Percentiles rank a stretch among this genome's conserved stretches.
phyloP scores from a whole-genome alignment of 2,888 invertebrate species.

The Nephrotoma flavescens region DNA sequence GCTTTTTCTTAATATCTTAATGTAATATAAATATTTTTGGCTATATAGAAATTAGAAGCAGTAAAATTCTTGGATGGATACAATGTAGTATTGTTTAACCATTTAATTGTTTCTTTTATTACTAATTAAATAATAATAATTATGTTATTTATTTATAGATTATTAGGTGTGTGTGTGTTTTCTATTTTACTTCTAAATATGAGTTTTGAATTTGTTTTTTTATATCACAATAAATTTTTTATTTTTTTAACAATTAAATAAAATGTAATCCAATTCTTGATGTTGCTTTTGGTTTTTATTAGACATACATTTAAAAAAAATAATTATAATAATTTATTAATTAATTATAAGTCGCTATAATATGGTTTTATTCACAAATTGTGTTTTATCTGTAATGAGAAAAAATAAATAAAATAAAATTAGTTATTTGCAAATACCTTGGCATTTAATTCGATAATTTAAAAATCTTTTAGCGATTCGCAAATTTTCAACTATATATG shows the following conservation, averaged over 20 bases:
- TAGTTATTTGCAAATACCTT: not conserved
- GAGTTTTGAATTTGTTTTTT: not conserved
- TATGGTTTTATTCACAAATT: not conserved
- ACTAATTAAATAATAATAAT: not conserved
- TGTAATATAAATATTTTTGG: slow-evolving; percentile 1
- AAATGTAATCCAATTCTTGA: not conserved
- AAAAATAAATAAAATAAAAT: not conserved
- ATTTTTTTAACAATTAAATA: not conserved
- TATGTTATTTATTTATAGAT: not conserved
- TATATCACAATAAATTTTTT: not conserved
- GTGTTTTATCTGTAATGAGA: not conserved
- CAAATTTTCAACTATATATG: not conserved
- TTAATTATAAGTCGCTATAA: not conserved
- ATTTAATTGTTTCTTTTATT: not conserved
- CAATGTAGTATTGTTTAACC: not conserved
- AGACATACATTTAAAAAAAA: not conserved
- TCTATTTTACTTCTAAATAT: not conserved
- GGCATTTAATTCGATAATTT: not conserved
- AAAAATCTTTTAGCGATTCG: not conserved
- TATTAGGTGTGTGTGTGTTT: not conserved
- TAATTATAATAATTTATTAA: not conserved
- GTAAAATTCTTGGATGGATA: not conserved
- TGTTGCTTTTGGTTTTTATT: not conserved
- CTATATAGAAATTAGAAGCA: not conserved
- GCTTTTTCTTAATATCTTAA: not conserved